phyloP scores from a whole-genome alignment of 2,888 invertebrate species.

The Drosophila subsilvestris region DNA sequence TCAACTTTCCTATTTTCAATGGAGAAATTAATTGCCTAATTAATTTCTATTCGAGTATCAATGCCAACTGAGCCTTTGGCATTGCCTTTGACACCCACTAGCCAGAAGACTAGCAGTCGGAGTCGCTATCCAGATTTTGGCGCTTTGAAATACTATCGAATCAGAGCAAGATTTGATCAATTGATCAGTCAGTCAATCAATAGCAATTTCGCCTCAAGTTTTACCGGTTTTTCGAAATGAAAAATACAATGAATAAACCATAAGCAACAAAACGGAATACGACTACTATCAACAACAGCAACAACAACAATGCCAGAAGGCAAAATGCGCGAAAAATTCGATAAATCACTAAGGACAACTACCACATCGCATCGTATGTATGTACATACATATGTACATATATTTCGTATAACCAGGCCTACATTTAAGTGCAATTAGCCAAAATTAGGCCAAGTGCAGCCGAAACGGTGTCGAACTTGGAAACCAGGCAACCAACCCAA shows the following conservation, averaged over 20 bases:
- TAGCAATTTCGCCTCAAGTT: slow-evolving; percentile 48
- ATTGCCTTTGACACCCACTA: not conserved
- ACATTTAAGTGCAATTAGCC: slow-evolving; percentile 54
- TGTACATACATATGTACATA: slow-evolving; percentile 16
- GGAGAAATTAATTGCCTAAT: not conserved
- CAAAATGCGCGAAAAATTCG: slow-evolving; percentile 18
- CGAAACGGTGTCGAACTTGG: slow-evolving; percentile 53
- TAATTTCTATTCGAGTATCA: not conserved
- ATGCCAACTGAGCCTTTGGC: not conserved
- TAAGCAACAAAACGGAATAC: slow-evolving; percentile 9
- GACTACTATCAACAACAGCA: not conserved
- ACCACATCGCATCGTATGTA: not conserved
- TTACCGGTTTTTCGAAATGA: slow-evolving; percentile 43
- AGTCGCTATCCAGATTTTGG: not conserved
- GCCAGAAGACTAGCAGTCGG: not conserved
- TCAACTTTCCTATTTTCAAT: slow-evolving; percentile 1
- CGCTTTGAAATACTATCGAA: not conserved
- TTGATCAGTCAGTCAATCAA: slow-evolving; percentile 53
- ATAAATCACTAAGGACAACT: slow-evolving; percentile 43
- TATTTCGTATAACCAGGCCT: slow-evolving; percentile 32
- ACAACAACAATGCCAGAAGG: slow-evolving; percentile 11
- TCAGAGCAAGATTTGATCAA: slow-evolving; percentile 26
- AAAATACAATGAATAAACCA: slow-evolving; percentile 14
- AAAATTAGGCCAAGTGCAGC: slow-evolving; percentile 65
- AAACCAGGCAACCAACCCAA: slow-evolving; percentile 5